Percentiles rank a stretch among this genome's conserved stretches.
These are phyloP conservation scores for Pseudochirops corinnae DNA, from an alignment of 2,797 vertebrate genomes.

Conservation along the genomic window DNA sequence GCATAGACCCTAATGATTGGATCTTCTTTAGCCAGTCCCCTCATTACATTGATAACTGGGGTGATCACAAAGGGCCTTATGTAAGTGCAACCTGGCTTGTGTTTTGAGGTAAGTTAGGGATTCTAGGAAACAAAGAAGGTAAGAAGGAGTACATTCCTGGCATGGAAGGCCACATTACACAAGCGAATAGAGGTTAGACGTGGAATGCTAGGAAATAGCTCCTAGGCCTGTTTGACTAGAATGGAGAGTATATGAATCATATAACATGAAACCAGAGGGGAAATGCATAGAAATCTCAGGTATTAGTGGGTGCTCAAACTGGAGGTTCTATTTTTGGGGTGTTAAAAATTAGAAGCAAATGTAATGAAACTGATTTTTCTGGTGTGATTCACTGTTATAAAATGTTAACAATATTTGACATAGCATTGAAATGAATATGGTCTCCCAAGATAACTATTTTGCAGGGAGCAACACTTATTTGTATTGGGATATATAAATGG, in stretches of 20 bases:
- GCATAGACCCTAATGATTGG: not conserved
- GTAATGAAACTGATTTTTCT: constrained; percentile 66
- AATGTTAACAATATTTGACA: constrained; percentile 14
- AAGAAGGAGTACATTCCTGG: not conserved
- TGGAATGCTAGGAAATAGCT: not conserved
- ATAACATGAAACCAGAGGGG: not conserved
- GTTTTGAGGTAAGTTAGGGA: not conserved
- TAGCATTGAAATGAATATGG: constrained; percentile 23
- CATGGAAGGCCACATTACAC: not conserved
- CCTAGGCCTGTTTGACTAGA: not conserved
- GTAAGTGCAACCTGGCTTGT: not conserved
- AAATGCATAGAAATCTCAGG: not conserved
- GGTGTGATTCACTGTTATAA: constrained; percentile 56
- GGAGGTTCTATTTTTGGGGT: not conserved
- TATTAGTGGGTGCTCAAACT: constrained; percentile 34
- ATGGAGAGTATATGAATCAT: not conserved
- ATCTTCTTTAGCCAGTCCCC: not conserved
- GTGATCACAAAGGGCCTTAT: not conserved
- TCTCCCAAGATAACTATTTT: constrained; percentile 46
- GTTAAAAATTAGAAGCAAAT: constrained; percentile 56
- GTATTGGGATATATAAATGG: not conserved
- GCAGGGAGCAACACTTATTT: constrained; percentile 35
- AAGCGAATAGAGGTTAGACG: not conserved
- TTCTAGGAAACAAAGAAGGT: not conserved
- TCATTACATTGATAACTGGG: not conserved